Conservation (phyloP, 1,140 invertebrate genomes). For the Drosophila sp. region DNA sequence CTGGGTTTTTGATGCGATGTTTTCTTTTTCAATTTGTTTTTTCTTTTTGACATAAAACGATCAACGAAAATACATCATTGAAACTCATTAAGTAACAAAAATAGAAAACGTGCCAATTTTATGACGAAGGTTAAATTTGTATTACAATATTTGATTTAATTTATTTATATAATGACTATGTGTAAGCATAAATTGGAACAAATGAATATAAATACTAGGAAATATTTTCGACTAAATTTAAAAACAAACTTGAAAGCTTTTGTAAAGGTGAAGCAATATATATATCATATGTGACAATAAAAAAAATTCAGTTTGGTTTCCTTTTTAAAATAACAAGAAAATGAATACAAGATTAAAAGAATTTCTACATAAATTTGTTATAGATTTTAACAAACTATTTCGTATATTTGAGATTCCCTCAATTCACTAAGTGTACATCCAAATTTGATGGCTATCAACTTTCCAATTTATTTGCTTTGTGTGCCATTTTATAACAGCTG, state of each 20-base stretch:
- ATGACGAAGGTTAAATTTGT: constrained; percentile 21
- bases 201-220: neutral
- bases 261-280: too few species aligned
- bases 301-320: too few species aligned
- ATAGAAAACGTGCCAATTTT: constrained; percentile 21
- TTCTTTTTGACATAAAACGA: neutral
- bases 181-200: too few species aligned
- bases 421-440: neutral
- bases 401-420: neutral
- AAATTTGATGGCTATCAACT: constrained; percentile 8
- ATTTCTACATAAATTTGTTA: neutral
- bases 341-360: neutral
- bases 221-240: too few species aligned
- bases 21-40: constrained; percentile 18
- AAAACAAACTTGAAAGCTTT: too few species aligned
- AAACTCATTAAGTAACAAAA: constrained; percentile 16
- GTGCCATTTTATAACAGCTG: neutral
- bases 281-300: too few species aligned
- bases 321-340: neutral
- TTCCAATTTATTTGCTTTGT: constrained; percentile 45
- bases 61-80: constrained; percentile 24
- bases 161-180: too few species aligned
- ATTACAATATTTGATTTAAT: neutral
- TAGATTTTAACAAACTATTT: neutral
- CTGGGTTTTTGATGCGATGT: neutral